Evolutionary conservation across 2,888 invertebrate genomes (phyloP).

Genomic region (Nesidiocoris tenuis): DNA sequence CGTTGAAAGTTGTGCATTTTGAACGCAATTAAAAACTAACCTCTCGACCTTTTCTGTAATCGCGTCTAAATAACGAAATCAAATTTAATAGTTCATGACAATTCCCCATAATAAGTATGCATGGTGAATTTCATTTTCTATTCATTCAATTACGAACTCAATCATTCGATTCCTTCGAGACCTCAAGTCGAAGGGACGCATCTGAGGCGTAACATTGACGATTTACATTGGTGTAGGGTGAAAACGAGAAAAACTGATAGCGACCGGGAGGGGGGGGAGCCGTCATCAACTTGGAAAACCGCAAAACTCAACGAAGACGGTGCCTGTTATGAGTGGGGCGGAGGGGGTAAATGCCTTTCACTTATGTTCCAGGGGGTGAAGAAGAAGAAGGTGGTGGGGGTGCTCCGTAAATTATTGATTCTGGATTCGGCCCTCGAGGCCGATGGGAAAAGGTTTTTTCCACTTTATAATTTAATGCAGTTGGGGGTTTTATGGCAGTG

Average conservation of each 20-base stretch:
- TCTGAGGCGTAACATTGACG: background rate
- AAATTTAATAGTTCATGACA: too few relatives aligned
- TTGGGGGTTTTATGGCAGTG: background rate
- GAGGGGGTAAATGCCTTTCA: background rate
- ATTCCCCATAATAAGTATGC: too few relatives aligned
- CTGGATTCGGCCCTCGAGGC: slow-evolving; percentile 19
- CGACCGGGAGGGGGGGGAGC: background rate
- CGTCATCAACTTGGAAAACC: background rate
- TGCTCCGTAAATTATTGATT: slow-evolving; percentile 31
- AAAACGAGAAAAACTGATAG: background rate
- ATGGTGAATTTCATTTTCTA: too few relatives aligned
- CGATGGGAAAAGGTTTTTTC: slow-evolving; percentile 38
- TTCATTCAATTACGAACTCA: background rate
- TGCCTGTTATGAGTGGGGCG: background rate
- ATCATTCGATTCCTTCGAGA: background rate
- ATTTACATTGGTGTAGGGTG: background rate
- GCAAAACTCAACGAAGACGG: background rate
- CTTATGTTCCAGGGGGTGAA: background rate
- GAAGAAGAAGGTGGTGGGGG: background rate
- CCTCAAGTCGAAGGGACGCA: too few relatives aligned
- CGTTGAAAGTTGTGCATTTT: too few relatives aligned
- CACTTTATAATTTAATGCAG: slow-evolving; percentile 35
- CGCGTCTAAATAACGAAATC: too few relatives aligned
- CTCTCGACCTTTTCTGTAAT: too few relatives aligned
- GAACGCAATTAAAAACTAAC: too few relatives aligned